A percentile compares a stretch with the other conserved stretches of the same genome.
These are phyloP conservation scores for Autographa gamma DNA, from an alignment of 2,888 invertebrate species.

Conservation along the genomic window DNA sequence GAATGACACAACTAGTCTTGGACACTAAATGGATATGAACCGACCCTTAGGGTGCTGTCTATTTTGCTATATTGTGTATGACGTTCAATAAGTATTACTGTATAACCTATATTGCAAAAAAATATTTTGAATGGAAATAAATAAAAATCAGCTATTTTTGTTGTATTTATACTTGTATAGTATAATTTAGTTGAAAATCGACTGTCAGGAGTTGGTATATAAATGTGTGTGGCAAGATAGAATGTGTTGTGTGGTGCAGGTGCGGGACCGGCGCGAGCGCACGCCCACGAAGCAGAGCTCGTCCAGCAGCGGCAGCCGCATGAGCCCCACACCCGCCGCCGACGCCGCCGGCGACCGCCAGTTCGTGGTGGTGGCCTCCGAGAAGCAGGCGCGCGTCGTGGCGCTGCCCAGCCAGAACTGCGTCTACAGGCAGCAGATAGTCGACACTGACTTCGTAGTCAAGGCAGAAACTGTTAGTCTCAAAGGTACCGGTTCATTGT, in stretches of 20 bases:
- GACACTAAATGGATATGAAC: no score
- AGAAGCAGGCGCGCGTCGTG: constrained; percentile 98
- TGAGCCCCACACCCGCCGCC: constrained; percentile 92
- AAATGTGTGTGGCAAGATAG: neutral
- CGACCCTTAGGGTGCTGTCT: no score
- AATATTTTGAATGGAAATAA: no score
- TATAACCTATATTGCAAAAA: no score
- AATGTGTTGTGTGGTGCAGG: constrained; percentile 54
- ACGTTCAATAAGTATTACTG: no score
- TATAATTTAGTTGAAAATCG: no score
- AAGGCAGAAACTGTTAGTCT: constrained; percentile 97
- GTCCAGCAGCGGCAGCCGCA: constrained; percentile 90
- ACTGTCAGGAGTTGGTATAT: no score
- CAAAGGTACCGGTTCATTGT: constrained; percentile 91
- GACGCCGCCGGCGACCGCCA: constrained; percentile 92
- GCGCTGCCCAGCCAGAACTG: constrained; percentile 98
- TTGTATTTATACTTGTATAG: no score
- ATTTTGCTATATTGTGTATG: no score
- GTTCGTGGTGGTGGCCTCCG: constrained; percentile 97
- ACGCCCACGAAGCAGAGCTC: constrained; percentile 91
- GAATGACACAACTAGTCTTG: neutral
- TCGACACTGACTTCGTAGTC: constrained; percentile 97
- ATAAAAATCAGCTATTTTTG: no score
- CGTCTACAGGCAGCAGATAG: constrained; percentile 97
- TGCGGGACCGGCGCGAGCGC: constrained; percentile 82